phyloP scores from a whole-genome alignment of 2,797 vertebrate genomes.

The Oophaga sylvatica region DNA sequence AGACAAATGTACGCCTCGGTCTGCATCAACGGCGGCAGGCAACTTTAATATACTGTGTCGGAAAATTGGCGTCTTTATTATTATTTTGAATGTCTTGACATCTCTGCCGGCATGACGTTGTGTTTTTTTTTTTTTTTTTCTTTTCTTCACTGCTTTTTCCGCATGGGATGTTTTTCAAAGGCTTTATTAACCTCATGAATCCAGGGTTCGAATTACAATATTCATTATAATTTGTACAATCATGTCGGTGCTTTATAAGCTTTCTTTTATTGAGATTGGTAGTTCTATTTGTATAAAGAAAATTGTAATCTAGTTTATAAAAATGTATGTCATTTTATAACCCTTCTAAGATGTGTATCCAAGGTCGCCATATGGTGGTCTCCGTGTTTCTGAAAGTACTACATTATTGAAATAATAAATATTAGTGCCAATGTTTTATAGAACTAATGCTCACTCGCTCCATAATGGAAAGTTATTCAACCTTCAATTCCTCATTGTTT shows the following conservation, averaged over 20 bases:
- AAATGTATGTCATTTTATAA: slow-evolving; percentile 14
- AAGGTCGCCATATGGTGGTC: slow-evolving; percentile 6
- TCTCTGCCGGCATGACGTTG: background rate
- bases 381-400: background rate
- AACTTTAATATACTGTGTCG: slow-evolving; percentile 51
- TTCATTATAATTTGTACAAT: slow-evolving; percentile 38
- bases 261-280: slow-evolving; percentile 13
- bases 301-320: slow-evolving; percentile 5
- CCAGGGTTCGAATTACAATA: slow-evolving; percentile 28
- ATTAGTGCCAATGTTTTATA: background rate
- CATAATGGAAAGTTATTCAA: background rate
- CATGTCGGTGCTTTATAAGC: slow-evolving; percentile 20
- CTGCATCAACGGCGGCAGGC: slow-evolving; percentile 43
- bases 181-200: slow-evolving; percentile 44
- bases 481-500: background rate
- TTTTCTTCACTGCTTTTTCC: background rate
- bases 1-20: slow-evolving; percentile 48
- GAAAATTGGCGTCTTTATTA: slow-evolving; percentile 56
- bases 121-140: slow-evolving; percentile 3
- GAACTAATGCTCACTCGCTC: background rate
- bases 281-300: background rate
- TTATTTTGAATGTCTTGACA: slow-evolving; percentile 54
- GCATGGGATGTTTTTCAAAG: slow-evolving; percentile 35
- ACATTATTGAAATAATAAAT: slow-evolving; percentile 9
- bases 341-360: background rate